Percentiles rank a stretch among this genome's conserved stretches.
Conservation (phyloP, 1,140 invertebrate species). For the Eulimnadia texana region DNA sequence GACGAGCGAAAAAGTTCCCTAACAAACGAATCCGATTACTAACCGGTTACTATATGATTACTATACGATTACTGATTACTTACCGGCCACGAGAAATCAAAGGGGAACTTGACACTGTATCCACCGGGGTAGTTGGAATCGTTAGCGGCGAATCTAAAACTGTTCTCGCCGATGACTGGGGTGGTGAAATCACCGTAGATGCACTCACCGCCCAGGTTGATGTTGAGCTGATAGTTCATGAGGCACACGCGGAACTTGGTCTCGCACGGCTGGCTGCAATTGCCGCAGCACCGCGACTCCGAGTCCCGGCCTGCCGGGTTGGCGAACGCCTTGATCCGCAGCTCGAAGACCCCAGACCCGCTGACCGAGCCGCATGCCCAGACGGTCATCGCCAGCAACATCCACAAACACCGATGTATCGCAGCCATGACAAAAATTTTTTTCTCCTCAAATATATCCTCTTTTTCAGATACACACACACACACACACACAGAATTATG, state of each 20-base stretch:
- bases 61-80: not conserved
- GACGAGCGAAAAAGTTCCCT: slow-evolving; percentile 90
- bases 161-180: slow-evolving; percentile 65
- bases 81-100: slow-evolving; percentile 88
- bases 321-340: slow-evolving; percentile 72
- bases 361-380: not conserved
- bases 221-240: slow-evolving; percentile 83
- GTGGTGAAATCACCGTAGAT: slow-evolving; percentile 83
- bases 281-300: slow-evolving; percentile 69
- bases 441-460: not conserved
- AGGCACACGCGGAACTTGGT: slow-evolving; percentile 84
- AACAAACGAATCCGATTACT: slow-evolving; percentile 31
- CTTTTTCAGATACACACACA: slow-evolving; percentile 2
- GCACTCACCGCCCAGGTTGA: slow-evolving; percentile 72
- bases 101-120: slow-evolving; percentile 72
- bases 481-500: not conserved
- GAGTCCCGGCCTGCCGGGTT: slow-evolving; percentile 74
- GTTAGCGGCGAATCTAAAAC: slow-evolving; percentile 39
- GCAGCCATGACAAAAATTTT: not conserved
- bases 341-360: slow-evolving; percentile 56
- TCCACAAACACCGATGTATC: not conserved
- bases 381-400: not conserved
- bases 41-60: slow-evolving; percentile 4
- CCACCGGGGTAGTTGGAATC: slow-evolving; percentile 27
- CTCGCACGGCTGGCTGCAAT: slow-evolving; percentile 57